Evolutionary conservation across 2,888 invertebrate species (phyloP).

Genomic region (Embidobia sp.): DNA sequence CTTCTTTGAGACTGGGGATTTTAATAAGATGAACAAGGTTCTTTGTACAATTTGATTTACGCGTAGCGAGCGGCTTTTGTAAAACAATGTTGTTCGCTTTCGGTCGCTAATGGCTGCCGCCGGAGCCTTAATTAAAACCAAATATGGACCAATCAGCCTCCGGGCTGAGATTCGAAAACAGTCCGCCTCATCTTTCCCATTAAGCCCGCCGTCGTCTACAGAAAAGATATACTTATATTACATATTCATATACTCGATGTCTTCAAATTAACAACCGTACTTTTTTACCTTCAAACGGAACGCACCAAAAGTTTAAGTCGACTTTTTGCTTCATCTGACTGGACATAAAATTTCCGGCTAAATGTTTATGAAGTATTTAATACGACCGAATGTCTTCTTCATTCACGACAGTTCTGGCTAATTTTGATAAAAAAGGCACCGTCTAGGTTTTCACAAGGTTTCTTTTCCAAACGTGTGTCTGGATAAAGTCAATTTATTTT

Average conservation of each 20-base stretch:
- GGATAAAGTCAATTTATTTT: no score
- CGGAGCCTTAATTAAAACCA: slow-evolving; percentile 76
- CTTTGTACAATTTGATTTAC: slow-evolving; percentile 71
- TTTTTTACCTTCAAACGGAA: slow-evolving; percentile 47
- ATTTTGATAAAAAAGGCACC: slow-evolving; percentile 21
- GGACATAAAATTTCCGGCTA: slow-evolving; percentile 33
- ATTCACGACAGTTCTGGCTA: slow-evolving; percentile 30
- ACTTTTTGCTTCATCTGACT: slow-evolving; percentile 29
- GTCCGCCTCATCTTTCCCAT: slow-evolving; percentile 66
- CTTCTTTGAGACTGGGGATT: slow-evolving; percentile 31
- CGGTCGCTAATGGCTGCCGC: slow-evolving; percentile 73
- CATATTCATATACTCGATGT: slow-evolving; percentile 58
- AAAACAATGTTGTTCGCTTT: slow-evolving; percentile 75
- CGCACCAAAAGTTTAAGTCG: slow-evolving; percentile 21
- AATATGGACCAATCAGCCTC: slow-evolving; percentile 75
- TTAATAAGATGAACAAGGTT: slow-evolving; percentile 58
- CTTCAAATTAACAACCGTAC: slow-evolving; percentile 49
- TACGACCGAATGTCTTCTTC: slow-evolving; percentile 24
- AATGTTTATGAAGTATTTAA: slow-evolving; percentile 33
- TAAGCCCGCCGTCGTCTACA: slow-evolving; percentile 55
- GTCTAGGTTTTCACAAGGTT: no score
- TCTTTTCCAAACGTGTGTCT: no score
- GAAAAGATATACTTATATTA: slow-evolving; percentile 61
- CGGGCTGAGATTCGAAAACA: slow-evolving; percentile 62
- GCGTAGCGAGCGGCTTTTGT: slow-evolving; percentile 66